Evolutionary conservation across 2,113 vertebrate species (phyloP).

Genomic region (Scomber scombrus): DNA sequence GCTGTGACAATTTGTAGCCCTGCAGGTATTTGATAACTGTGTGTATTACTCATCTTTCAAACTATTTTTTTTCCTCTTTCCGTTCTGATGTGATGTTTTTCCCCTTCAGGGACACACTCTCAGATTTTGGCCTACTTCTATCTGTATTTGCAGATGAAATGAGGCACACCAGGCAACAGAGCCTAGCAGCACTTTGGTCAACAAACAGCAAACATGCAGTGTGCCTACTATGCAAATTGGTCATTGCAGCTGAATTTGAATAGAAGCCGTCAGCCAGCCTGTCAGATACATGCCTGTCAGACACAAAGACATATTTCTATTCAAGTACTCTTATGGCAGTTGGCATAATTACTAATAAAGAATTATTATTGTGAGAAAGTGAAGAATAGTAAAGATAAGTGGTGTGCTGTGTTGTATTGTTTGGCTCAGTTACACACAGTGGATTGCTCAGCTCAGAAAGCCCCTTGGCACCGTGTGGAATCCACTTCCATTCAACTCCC

Average conservation of each 20-base stretch:
- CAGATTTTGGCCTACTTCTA: background rate
- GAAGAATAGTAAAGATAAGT: background rate
- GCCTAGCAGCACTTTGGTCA: slow-evolving; percentile 5
- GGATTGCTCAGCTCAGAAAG: background rate
- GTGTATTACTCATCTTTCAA: background rate
- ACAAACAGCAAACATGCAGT: background rate
- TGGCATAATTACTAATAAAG: background rate
- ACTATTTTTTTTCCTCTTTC: background rate
- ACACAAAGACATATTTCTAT: background rate
- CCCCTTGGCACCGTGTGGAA: slow-evolving; percentile 8
- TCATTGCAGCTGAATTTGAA: slow-evolving; percentile 12
- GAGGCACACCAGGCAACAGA: background rate
- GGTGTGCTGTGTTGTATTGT: slow-evolving; percentile 5
- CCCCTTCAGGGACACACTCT: background rate
- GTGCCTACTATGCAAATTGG: slow-evolving; percentile 4
- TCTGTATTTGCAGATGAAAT: background rate
- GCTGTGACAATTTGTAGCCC: background rate
- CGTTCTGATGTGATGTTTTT: background rate
- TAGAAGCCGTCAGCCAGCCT: background rate
- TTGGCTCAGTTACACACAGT: background rate
- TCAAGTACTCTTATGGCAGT: background rate
- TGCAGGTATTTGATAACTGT: background rate
- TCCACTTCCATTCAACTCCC: slow-evolving; percentile 41
- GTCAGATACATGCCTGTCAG: background rate
- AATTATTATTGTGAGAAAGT: background rate